Evolutionary conservation across 1,140 invertebrate genomes (phyloP).

Genomic region (Ylistrum balloti): DNA sequence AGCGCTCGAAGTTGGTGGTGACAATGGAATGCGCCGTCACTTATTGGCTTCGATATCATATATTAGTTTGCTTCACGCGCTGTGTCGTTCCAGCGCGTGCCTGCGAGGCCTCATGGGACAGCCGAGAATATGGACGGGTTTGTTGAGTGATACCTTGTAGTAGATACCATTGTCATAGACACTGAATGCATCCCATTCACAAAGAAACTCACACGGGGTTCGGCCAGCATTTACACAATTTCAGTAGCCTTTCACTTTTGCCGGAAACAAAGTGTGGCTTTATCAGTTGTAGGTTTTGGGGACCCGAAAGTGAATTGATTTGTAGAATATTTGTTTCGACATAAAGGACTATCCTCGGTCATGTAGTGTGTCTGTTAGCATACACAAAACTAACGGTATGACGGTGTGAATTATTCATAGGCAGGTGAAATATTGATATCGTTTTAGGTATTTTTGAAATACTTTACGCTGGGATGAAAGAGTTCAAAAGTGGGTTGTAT

Average conservation of each 20-base stretch:
- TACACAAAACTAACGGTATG: neutral
- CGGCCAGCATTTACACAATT: neutral
- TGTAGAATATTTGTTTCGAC: neutral
- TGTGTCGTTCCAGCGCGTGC: conserved; percentile 13
- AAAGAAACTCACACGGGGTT: neutral
- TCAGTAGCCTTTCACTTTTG: neutral
- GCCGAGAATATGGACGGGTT: neutral
- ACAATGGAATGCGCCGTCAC: neutral
- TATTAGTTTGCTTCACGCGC: conserved; percentile 19
- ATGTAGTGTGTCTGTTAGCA: neutral
- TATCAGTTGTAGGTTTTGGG: neutral
- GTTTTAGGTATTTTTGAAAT: conserved; percentile 15
- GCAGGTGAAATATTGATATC: neutral
- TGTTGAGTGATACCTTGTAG: neutral
- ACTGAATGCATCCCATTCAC: neutral
- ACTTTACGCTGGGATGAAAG: neutral
- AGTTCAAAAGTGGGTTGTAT: neutral
- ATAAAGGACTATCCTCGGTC: neutral
- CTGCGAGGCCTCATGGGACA: neutral
- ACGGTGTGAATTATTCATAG: neutral
- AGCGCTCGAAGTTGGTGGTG: neutral
- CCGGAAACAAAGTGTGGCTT: neutral
- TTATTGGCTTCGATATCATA: neutral
- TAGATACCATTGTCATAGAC: neutral
- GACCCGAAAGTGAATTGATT: neutral